Conservation (phyloP, 2,888 invertebrate genomes). For the Megamerina dolium region DNA sequence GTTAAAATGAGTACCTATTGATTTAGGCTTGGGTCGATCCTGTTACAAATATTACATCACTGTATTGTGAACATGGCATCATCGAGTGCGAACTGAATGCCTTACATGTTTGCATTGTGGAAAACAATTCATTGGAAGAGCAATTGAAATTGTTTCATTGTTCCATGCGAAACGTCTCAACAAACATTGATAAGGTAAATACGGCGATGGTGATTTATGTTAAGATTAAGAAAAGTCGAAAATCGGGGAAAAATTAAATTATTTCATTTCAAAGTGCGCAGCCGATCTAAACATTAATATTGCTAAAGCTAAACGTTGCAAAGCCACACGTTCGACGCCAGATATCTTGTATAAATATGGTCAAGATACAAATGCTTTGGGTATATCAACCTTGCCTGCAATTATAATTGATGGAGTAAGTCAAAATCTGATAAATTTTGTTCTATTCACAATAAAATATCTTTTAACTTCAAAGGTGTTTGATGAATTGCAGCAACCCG, state of each 20-base stretch:
- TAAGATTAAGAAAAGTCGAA: too few species aligned
- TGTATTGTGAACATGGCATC: constrained; percentile 42
- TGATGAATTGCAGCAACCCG: too few species aligned
- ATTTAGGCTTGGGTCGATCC: constrained; percentile 27
- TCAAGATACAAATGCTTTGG: constrained; percentile 31
- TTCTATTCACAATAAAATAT: too few species aligned
- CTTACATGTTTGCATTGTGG: constrained; percentile 43
- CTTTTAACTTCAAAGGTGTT: too few species aligned
- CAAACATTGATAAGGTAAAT: constrained; percentile 25
- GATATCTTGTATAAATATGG: constrained; percentile 43
- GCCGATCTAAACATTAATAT: constrained; percentile 28
- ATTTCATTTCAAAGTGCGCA: constrained; percentile 35
- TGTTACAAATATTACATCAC: constrained; percentile 21
- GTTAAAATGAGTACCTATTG: background rate
- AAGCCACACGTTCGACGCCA: constrained; percentile 23
- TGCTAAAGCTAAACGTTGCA: constrained; percentile 31
- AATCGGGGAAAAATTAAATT: background rate
- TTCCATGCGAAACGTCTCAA: constrained; percentile 30
- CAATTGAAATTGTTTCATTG: constrained; percentile 40
- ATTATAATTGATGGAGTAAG: constrained; percentile 42
- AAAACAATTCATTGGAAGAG: constrained; percentile 27
- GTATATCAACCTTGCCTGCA: constrained; percentile 41
- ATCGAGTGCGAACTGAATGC: constrained; percentile 45
- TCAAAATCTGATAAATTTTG: too few species aligned
- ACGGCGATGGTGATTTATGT: too few species aligned